phyloP scores from a whole-genome alignment of 1,140 invertebrate genomes.

The Papilio glaucus region DNA sequence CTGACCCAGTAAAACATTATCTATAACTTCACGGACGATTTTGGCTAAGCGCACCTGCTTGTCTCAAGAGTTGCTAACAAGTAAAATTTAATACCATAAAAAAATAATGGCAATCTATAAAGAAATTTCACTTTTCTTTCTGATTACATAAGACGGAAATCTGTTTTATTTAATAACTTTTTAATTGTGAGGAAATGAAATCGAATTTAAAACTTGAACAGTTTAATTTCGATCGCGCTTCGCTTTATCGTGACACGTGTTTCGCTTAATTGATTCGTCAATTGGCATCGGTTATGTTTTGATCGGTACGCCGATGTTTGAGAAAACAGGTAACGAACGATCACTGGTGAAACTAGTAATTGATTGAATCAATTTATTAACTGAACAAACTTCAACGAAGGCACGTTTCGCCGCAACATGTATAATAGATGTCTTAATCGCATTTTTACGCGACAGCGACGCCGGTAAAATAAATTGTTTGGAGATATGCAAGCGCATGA shows the following conservation, averaged over 20 bases:
- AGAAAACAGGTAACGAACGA: conserved; percentile 20
- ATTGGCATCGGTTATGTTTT: conserved; percentile 5
- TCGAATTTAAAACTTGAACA: conserved; percentile 13
- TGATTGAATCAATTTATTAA: conserved; percentile 32
- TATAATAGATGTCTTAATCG: conserved; percentile 31
- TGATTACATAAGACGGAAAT: conserved; percentile 6
- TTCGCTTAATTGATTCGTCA: conserved; percentile 22
- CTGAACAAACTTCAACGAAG: conserved; percentile 10
- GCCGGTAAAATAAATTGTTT: conserved; percentile 26
- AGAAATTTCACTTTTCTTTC: conserved; percentile 13
- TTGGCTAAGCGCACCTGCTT: too few species aligned
- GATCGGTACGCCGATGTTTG: background rate
- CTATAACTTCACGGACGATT: too few species aligned
- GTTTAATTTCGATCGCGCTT: background rate
- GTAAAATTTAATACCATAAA: too few species aligned
- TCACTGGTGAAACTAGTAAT: conserved; percentile 28
- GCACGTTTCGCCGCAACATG: background rate
- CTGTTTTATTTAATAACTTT: background rate
- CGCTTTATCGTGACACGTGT: conserved; percentile 16
- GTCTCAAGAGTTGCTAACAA: too few species aligned
- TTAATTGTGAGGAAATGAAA: conserved; percentile 24
- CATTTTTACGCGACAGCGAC: conserved; percentile 13
- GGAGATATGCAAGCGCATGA: background rate
- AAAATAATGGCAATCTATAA: background rate
- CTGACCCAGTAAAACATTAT: too few species aligned